These are phyloP conservation scores for Pantherophis guttatus DNA, from an alignment of 2,113 vertebrate species.

Conservation along the genomic window DNA sequence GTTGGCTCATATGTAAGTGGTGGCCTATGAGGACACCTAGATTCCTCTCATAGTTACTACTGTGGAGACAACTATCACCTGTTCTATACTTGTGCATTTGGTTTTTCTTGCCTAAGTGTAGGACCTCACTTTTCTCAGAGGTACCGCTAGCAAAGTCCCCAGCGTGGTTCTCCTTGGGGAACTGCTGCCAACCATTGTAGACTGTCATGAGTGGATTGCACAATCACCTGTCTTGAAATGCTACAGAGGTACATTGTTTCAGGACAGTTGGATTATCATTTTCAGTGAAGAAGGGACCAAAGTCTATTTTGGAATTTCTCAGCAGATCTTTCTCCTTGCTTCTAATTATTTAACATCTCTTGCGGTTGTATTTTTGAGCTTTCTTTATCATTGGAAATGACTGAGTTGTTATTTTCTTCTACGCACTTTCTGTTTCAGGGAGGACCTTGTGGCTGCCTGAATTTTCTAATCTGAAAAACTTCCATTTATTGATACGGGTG, in stretches of 20 bases:
- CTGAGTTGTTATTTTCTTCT: not conserved
- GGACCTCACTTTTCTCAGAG: not conserved
- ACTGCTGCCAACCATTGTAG: not conserved
- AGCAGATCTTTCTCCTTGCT: not conserved
- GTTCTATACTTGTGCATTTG: not conserved
- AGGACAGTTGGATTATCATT: not conserved
- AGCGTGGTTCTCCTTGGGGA: not conserved
- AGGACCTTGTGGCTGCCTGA: not conserved
- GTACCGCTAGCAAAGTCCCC: not conserved
- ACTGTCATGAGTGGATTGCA: not conserved
- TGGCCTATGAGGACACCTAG: not conserved
- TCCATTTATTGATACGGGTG: not conserved
- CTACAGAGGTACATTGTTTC: not conserved
- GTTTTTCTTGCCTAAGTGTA: not conserved
- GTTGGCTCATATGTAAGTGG: not conserved
- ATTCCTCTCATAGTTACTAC: not conserved
- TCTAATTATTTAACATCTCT: not conserved
- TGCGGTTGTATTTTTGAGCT: not conserved
- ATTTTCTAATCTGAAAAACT: not conserved
- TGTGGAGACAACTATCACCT: not conserved
- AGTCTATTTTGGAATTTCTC: not conserved
- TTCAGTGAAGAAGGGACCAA: not conserved
- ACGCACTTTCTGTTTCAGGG: not conserved
- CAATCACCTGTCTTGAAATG: not conserved
- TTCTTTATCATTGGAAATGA: not conserved